Conservation (phyloP, 92 coral and sea anemone genomes). For the Porites divaricata region DNA sequence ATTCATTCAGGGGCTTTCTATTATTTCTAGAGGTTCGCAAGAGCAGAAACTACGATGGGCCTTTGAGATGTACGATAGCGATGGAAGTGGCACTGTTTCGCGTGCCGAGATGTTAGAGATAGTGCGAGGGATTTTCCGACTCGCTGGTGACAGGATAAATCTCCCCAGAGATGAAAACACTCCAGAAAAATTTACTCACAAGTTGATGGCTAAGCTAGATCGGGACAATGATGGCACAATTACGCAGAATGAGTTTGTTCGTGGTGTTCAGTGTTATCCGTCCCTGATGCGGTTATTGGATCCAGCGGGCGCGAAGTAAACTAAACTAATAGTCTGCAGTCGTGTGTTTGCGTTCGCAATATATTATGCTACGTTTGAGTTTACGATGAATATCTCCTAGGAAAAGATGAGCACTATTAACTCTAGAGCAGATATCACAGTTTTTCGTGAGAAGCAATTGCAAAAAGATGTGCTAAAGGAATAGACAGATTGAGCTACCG, state of each 20-base stretch:
- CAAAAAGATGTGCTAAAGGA: neutral
- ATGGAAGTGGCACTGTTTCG: slow-evolving; percentile 93
- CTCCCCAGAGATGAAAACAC: slow-evolving; percentile 96
- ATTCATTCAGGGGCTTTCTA: slow-evolving; percentile 95
- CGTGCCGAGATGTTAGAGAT: slow-evolving; percentile 95
- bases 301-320: slow-evolving; percentile 50
- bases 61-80: slow-evolving; percentile 96
- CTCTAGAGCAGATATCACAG: slow-evolving; percentile 6
- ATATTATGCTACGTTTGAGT: slow-evolving; percentile 27
- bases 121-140: slow-evolving; percentile 92
- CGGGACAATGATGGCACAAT: slow-evolving; percentile 93
- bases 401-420: neutral
- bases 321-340: slow-evolving; percentile 31
- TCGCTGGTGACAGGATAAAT: slow-evolving; percentile 82
- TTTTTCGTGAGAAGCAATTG: neutral
- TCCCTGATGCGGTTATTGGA: slow-evolving; percentile 98
- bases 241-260: slow-evolving; percentile 91
- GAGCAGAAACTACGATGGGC: slow-evolving; percentile 99
- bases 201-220: slow-evolving; percentile 91
- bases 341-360: slow-evolving; percentile 35
- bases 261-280: slow-evolving; percentile 96
- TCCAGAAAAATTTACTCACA: slow-evolving; percentile 95
- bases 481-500: neutral
- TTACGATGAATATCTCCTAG: slow-evolving; percentile 15
- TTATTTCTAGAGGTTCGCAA: slow-evolving; percentile 89